A percentile compares a stretch with the other conserved stretches of the same genome.
Conservation (phyloP, 2,113 vertebrate genomes). For the Numida meleagris region DNA sequence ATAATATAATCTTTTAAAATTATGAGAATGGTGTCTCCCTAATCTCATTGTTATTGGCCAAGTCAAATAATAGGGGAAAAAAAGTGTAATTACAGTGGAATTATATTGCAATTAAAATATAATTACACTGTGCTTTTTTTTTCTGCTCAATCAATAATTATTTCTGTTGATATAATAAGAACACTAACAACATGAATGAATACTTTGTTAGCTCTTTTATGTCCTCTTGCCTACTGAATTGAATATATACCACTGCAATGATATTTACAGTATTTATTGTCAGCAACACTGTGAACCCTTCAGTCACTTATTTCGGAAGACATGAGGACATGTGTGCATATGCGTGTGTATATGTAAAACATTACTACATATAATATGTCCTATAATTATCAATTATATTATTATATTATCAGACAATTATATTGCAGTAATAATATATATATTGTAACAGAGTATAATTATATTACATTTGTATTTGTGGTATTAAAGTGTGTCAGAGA, state of each 20-base stretch:
- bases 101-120: conserved; percentile 65
- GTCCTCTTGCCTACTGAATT: not conserved
- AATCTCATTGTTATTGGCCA: conserved; percentile 34
- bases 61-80: conserved; percentile 27
- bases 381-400: not conserved
- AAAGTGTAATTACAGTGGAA: conserved; percentile 57
- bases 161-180: conserved; percentile 56
- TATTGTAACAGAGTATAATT: conserved; percentile 23
- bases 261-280: not conserved
- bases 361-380: not conserved
- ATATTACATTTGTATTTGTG: conserved; percentile 53
- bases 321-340: not conserved
- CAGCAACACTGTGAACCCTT: not conserved
- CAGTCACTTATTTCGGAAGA: not conserved
- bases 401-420: not conserved
- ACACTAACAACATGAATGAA: conserved; percentile 26
- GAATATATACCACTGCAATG: not conserved
- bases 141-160: conserved; percentile 47
- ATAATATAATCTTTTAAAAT: conserved; percentile 22
- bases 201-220: not conserved
- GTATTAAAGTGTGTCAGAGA: conserved; percentile 41
- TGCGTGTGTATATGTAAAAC: not conserved
- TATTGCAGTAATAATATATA: conserved; percentile 27
- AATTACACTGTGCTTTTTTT: conserved; percentile 22
- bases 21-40: conserved; percentile 20